Conservation (phyloP, 2,113 vertebrate genomes). For the Notothenia coriiceps region DNA sequence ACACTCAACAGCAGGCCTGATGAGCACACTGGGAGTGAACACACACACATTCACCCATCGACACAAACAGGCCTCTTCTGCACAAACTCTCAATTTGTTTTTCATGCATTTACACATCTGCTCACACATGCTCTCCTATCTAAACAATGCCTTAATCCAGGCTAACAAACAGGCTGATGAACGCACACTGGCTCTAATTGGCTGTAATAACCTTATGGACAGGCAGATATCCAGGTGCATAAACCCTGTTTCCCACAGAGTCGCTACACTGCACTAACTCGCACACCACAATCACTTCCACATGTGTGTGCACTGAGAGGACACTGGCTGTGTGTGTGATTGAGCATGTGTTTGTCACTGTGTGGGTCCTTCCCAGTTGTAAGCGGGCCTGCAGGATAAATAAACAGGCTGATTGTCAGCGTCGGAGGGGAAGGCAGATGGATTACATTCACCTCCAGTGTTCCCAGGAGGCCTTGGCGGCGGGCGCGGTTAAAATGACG, state of each 20-base stretch:
- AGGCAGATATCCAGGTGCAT: constrained; percentile 79
- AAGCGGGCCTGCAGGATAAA: constrained; percentile 84
- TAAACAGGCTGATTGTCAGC: constrained; percentile 87
- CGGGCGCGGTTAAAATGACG: constrained; percentile 56
- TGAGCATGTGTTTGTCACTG: constrained; percentile 69
- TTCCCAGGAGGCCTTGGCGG: constrained; percentile 68
- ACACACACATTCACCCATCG: neutral
- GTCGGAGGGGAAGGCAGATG: constrained; percentile 58
- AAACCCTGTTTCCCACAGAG: constrained; percentile 73
- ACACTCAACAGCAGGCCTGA: constrained; percentile 40
- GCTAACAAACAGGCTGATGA: constrained; percentile 58
- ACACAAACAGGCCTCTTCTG: constrained; percentile 24
- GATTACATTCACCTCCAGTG: constrained; percentile 83
- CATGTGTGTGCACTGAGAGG: constrained; percentile 64
- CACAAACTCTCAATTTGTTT: constrained; percentile 45
- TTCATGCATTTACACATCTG: constrained; percentile 51
- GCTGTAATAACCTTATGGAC: constrained; percentile 77
- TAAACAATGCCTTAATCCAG: constrained; percentile 52
- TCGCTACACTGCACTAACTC: constrained; percentile 56
- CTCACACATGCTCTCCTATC: constrained; percentile 44
- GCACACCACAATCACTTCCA: constrained; percentile 75
- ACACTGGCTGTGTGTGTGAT: constrained; percentile 26
- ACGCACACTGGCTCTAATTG: constrained; percentile 62
- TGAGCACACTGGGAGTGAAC: constrained; percentile 34
- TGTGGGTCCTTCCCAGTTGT: constrained; percentile 68